These are phyloP conservation scores for Iguana delicatissima DNA, from an alignment of 2,797 vertebrate genomes.

Conservation along the genomic window DNA sequence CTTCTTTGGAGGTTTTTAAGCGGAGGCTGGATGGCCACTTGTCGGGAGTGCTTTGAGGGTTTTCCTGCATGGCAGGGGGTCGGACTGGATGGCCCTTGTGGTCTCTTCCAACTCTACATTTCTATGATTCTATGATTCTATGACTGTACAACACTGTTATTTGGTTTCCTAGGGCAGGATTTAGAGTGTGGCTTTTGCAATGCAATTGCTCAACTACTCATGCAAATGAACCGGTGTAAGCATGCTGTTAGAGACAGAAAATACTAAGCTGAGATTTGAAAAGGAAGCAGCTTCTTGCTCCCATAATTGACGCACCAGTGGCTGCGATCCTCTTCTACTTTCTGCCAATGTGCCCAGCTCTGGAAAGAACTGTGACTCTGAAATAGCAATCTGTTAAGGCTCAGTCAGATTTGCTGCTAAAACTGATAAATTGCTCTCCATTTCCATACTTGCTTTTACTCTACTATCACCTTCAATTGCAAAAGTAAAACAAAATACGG, in stretches of 20 bases:
- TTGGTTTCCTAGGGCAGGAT: background rate
- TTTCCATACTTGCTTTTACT: conserved; percentile 49
- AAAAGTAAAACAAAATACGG: background rate
- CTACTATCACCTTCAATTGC: background rate
- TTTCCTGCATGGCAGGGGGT: no score
- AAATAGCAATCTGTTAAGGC: conserved; percentile 4
- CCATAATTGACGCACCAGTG: background rate
- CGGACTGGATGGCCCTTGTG: no score
- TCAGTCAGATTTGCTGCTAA: conserved; percentile 25
- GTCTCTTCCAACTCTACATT: no score
- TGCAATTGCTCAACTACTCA: background rate
- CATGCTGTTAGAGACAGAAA: background rate
- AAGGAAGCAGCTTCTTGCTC: background rate
- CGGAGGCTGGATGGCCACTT: no score
- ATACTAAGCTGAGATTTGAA: background rate
- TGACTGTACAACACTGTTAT: background rate
- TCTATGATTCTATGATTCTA: no score
- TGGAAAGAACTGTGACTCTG: conserved; percentile 10
- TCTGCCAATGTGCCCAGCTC: background rate
- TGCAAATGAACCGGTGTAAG: background rate
- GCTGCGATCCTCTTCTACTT: background rate
- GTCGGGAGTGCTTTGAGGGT: no score
- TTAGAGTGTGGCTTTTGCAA: background rate
- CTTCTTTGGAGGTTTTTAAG: no score
- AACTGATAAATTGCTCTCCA: conserved; percentile 6